Percentiles rank a stretch among this genome's conserved stretches.
phyloP scores from a whole-genome alignment of 2,888 invertebrate species.

The Polyploca ridens region DNA sequence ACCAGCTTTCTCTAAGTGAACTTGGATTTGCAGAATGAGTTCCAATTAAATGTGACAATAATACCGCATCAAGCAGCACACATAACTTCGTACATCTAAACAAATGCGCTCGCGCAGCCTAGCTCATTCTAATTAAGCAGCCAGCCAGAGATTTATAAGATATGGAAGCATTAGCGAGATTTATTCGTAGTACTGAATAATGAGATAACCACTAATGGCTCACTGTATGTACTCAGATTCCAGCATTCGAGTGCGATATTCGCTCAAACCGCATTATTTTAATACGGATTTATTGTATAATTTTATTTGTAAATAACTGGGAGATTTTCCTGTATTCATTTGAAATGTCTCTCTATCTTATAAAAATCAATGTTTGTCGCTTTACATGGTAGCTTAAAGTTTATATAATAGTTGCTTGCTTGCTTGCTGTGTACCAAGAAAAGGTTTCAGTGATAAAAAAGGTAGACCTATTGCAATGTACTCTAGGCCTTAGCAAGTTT shows the following conservation, averaged over 20 bases:
- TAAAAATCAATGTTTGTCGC: no score
- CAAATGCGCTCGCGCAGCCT: conserved; percentile 33
- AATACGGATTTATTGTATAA: background rate
- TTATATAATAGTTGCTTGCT: no score
- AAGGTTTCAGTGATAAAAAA: no score
- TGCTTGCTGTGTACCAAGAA: no score
- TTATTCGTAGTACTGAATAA: conserved; percentile 78
- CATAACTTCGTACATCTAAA: conserved; percentile 25
- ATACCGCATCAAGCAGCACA: conserved; percentile 34
- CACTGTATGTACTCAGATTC: conserved; percentile 43
- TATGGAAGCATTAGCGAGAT: conserved; percentile 80
- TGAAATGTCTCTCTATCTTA: no score
- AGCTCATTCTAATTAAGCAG: conserved; percentile 79
- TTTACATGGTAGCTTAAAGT: no score
- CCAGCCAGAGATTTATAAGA: conserved; percentile 77
- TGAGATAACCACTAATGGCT: conserved; percentile 75
- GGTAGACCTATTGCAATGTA: no score
- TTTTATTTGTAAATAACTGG: background rate
- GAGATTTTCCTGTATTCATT: no score
- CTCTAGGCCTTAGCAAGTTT: no score
- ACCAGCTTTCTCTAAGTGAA: background rate
- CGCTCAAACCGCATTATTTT: conserved; percentile 12
- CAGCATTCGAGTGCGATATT: conserved; percentile 29
- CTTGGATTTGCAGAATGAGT: conserved; percentile 4
- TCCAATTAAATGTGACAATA: conserved; percentile 17